A percentile compares a stretch with the other conserved stretches of the same genome.
These are phyloP conservation scores for Felis catus DNA, from an alignment of 2,113 vertebrate species.

Conservation along the genomic window F.catus_Fca126_mat1.0 CM031419.1:215636001-215636500, in stretches of 20 bases:
- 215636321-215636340: fast-evolving
- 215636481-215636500: background rate
- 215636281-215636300: background rate
- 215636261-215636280: background rate
- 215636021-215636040: background rate
- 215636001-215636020: fast-evolving
- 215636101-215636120: background rate
- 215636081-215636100: fast-evolving
- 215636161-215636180: background rate
- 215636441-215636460: background rate
- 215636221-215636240: too few relatives aligned
- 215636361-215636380: fast-evolving
- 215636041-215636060: background rate
- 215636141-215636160: background rate
- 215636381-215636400: background rate
- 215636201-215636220: fast-evolving
- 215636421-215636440: background rate
- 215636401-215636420: background rate
- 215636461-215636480: background rate
- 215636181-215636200: fast-evolving
- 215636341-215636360: background rate
- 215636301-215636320: background rate
- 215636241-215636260: background rate
- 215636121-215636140: background rate
- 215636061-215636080: background rate